These are phyloP conservation scores for Cheumatopsyche charites DNA, from an alignment of 1,140 invertebrate species.

Conservation along the genomic window DNA sequence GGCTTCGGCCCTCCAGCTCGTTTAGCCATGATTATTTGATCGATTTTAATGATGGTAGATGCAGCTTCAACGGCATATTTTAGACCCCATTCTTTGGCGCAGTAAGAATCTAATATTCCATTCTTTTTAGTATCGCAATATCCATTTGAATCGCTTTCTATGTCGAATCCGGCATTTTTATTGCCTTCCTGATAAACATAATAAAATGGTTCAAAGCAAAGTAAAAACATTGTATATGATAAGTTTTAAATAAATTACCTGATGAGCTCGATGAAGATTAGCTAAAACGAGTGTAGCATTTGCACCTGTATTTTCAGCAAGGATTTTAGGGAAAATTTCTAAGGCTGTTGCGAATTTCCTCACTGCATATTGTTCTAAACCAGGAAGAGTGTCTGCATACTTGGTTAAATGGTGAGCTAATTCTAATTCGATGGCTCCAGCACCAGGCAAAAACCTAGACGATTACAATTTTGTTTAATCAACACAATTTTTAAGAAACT, in stretches of 20 bases:
- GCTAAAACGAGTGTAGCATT: slow-evolving; percentile 88
- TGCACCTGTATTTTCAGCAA: slow-evolving; percentile 94
- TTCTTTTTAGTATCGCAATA: slow-evolving; percentile 77
- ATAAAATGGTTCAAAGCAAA: background rate
- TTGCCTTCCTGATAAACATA: slow-evolving; percentile 70
- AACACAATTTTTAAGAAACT: background rate
- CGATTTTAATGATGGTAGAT: slow-evolving; percentile 93
- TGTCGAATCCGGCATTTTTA: slow-evolving; percentile 84
- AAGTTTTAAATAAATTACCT: slow-evolving; percentile 54
- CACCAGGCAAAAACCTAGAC: slow-evolving; percentile 84
- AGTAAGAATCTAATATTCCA: slow-evolving; percentile 83
- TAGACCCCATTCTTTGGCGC: slow-evolving; percentile 91
- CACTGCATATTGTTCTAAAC: slow-evolving; percentile 96
- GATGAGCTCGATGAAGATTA: slow-evolving; percentile 90
- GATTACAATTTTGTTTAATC: background rate
- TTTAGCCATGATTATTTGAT: slow-evolving; percentile 99
- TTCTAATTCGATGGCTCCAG: slow-evolving; percentile 94
- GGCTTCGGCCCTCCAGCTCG: slow-evolving; percentile 93
- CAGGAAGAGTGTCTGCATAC: slow-evolving; percentile 90
- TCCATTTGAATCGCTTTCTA: slow-evolving; percentile 74
- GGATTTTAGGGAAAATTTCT: slow-evolving; percentile 87
- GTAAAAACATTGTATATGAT: background rate
- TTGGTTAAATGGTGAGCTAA: slow-evolving; percentile 83
- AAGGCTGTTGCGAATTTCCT: slow-evolving; percentile 93
- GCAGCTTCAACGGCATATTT: slow-evolving; percentile 95